Evolutionary conservation across 2,888 invertebrate species (phyloP).

Genomic region (Charanyca ferruginea): DNA sequence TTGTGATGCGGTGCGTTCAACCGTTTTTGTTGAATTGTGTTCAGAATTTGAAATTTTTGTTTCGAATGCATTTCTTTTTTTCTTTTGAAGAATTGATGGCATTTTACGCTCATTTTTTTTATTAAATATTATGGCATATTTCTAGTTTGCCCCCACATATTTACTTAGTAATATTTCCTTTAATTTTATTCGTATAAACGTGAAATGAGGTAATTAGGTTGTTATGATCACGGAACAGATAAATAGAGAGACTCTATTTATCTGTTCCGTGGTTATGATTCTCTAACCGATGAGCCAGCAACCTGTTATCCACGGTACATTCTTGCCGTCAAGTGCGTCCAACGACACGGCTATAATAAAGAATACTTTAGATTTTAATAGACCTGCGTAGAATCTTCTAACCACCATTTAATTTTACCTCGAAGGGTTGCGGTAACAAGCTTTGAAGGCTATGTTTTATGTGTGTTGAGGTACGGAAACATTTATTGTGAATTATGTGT

Average conservation of each 20-base stretch:
- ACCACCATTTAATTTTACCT: background rate
- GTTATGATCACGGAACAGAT: too few species aligned
- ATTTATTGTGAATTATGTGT: background rate
- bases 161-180: background rate
- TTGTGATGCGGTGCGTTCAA: constrained; percentile 45
- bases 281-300: constrained; percentile 37
- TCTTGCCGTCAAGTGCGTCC: constrained; percentile 38
- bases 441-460: constrained; percentile 7
- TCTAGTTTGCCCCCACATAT: background rate
- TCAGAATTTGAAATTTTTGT: constrained; percentile 47
- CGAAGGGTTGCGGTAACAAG: background rate
- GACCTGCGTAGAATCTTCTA: background rate
- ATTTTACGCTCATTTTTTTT: background rate
- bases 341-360: constrained; percentile 4
- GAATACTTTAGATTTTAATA: constrained; percentile 9
- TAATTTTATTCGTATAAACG: background rate
- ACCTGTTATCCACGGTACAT: constrained; percentile 54
- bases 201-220: constrained; percentile 51
- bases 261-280: too few species aligned
- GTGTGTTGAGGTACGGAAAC: background rate
- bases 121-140: rapidly evolving
- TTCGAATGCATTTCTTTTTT: constrained; percentile 21
- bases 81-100: background rate
- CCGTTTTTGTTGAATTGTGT: constrained; percentile 36
- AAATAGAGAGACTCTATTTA: too few species aligned